Percentiles rank a stretch among this genome's conserved stretches.
phyloP scores from a whole-genome alignment of 2,888 invertebrate genomes.

The Drosophila quinaria region DNA sequence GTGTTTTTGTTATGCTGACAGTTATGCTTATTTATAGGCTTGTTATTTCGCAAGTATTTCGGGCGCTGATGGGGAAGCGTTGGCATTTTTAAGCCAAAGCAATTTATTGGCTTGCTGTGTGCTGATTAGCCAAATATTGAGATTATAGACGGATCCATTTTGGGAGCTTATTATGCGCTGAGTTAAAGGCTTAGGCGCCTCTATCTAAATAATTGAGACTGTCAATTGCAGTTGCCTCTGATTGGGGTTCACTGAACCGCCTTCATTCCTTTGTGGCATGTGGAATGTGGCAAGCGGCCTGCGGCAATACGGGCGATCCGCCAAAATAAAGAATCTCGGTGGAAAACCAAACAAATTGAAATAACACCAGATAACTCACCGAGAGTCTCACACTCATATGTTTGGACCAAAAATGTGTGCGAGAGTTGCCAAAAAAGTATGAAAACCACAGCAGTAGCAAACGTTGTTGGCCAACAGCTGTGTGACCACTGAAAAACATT shows the following conservation, averaged over 20 bases:
- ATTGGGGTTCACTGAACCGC: slow-evolving; percentile 57
- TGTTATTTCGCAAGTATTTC: slow-evolving; percentile 51
- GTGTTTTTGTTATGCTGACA: slow-evolving; percentile 68
- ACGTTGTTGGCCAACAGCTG: slow-evolving; percentile 43
- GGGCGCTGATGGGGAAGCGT: slow-evolving; percentile 17
- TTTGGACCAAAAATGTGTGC: slow-evolving; percentile 40
- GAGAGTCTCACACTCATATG: slow-evolving; percentile 20
- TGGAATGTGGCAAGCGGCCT: slow-evolving; percentile 12
- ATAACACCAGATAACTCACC: slow-evolving; percentile 67
- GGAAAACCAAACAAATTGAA: slow-evolving; percentile 68
- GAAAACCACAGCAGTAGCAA: slow-evolving; percentile 68
- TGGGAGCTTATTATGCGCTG: slow-evolving; percentile 41
- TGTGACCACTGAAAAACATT: slow-evolving; percentile 35
- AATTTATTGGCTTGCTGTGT: slow-evolving; percentile 78
- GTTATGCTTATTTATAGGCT: slow-evolving; percentile 79
- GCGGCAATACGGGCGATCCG: slow-evolving; percentile 55
- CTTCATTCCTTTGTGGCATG: slow-evolving; percentile 13
- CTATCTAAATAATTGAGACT: slow-evolving; percentile 54
- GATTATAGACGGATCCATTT: slow-evolving; percentile 67
- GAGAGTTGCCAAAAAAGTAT: slow-evolving; percentile 66
- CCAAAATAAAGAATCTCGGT: slow-evolving; percentile 55
- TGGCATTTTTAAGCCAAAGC: slow-evolving; percentile 67
- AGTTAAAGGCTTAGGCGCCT: slow-evolving; percentile 60
- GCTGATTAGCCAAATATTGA: slow-evolving; percentile 75
- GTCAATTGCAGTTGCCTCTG: slow-evolving; percentile 45